Evolutionary conservation across 2,888 invertebrate species (phyloP).

Genomic region (Helicoverpa assulta): DNA sequence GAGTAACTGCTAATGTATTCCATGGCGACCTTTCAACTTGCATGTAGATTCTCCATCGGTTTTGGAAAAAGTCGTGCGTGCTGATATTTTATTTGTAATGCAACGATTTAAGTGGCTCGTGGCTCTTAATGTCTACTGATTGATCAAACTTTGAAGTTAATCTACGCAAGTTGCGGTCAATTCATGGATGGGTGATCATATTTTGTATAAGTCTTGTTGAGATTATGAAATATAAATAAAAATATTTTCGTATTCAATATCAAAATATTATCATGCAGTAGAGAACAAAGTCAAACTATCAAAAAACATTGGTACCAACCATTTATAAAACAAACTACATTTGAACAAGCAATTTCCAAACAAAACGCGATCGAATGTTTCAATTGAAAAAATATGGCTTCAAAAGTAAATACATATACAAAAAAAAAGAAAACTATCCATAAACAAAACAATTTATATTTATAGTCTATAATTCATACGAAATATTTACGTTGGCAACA

Average conservation of each 20-base stretch:
- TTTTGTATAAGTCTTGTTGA: too few species aligned
- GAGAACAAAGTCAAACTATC: background rate
- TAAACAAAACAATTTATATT: slow-evolving; percentile 57
- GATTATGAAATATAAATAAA: background rate
- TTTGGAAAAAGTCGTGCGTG: slow-evolving; percentile 43
- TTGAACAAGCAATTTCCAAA: slow-evolving; percentile 30
- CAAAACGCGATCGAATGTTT: slow-evolving; percentile 23
- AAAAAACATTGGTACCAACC: background rate
- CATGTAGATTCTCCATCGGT: slow-evolving; percentile 38
- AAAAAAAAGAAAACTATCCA: slow-evolving; percentile 19
- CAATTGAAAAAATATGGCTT: slow-evolving; percentile 54
- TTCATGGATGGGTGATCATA: background rate
- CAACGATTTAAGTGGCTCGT: background rate
- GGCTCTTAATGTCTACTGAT: background rate
- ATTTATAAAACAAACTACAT: slow-evolving; percentile 14
- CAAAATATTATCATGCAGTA: too few species aligned
- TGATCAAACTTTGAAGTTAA: background rate
- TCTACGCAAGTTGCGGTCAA: background rate
- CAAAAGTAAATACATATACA: slow-evolving; percentile 23
- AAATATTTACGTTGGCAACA: slow-evolving; percentile 56
- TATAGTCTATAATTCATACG: slow-evolving; percentile 41
- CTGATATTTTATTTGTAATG: slow-evolving; percentile 24
- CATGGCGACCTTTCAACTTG: slow-evolving; percentile 54
- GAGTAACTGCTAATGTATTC: slow-evolving; percentile 45
- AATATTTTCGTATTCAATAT: background rate